Conservation (phyloP, 1,140 invertebrate species). For the Cydia strobilella region DNA sequence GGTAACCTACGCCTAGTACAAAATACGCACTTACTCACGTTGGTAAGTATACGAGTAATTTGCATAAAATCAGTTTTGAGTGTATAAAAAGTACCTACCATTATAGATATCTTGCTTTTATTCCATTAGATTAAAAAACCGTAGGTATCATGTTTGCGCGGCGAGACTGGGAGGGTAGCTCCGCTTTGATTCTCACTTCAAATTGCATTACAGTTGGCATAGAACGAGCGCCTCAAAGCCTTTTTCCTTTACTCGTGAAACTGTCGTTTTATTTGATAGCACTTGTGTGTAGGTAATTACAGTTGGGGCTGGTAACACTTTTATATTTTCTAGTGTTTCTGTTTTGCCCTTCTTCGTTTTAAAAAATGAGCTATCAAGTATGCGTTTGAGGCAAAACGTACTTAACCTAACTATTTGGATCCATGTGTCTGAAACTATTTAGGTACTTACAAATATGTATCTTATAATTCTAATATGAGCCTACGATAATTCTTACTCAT, state of each 20-base stretch:
- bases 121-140: conserved; percentile 7
- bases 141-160: conserved; percentile 39
- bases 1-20: no score
- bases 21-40: no score
- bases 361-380: neutral
- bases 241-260: conserved; percentile 52
- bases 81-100: neutral
- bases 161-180: conserved; percentile 39
- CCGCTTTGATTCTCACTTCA: conserved; percentile 63
- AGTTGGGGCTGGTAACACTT: conserved; percentile 36
- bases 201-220: conserved; percentile 65
- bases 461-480: no score
- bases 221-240: conserved; percentile 57
- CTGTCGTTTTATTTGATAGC: conserved; percentile 60
- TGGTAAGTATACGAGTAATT: no score
- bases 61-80: neutral
- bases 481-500: no score
- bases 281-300: conserved; percentile 59
- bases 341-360: conserved; percentile 23
- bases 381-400: neutral
- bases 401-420: neutral
- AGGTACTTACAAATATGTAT: no score
- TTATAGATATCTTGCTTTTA: neutral
- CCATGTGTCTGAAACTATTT: neutral
- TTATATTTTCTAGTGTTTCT: conserved; percentile 34